These are phyloP conservation scores for Gopherus evgoodei DNA, from an alignment of 2,113 vertebrate species.

Conservation along the genomic window DNA sequence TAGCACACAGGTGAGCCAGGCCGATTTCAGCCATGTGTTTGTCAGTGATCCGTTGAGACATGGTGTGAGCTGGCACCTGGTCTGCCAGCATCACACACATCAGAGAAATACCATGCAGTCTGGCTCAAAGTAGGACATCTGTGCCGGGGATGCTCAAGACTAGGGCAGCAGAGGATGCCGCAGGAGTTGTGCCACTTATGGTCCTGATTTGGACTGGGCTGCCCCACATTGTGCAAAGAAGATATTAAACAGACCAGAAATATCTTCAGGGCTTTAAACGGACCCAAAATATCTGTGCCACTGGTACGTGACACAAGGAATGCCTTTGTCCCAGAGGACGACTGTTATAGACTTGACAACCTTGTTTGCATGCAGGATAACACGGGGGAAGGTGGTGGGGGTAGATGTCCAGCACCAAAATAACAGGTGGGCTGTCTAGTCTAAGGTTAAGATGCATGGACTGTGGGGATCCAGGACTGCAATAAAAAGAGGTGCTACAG, in stretches of 20 bases:
- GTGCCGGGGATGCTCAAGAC: background rate
- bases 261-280: background rate
- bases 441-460: background rate
- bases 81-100: rapidly evolving
- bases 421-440: background rate
- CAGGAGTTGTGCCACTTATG: background rate
- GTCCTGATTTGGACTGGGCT: background rate
- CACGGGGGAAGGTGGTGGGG: rapidly evolving
- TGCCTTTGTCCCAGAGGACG: background rate
- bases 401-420: background rate
- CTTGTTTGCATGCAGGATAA: background rate
- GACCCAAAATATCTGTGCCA: background rate
- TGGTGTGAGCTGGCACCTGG: background rate
- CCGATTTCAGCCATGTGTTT: background rate
- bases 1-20: background rate
- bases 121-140: background rate
- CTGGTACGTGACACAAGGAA: background rate
- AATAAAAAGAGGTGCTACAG: background rate
- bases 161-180: background rate
- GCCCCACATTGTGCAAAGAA: background rate
- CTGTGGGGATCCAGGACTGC: background rate
- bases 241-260: background rate
- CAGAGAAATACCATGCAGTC: background rate
- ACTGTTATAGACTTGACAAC: background rate
- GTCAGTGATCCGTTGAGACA: background rate